Percentiles rank a stretch among this genome's conserved stretches.
Conservation (phyloP, 2,888 invertebrate species). For the Aphidius colemani region DNA sequence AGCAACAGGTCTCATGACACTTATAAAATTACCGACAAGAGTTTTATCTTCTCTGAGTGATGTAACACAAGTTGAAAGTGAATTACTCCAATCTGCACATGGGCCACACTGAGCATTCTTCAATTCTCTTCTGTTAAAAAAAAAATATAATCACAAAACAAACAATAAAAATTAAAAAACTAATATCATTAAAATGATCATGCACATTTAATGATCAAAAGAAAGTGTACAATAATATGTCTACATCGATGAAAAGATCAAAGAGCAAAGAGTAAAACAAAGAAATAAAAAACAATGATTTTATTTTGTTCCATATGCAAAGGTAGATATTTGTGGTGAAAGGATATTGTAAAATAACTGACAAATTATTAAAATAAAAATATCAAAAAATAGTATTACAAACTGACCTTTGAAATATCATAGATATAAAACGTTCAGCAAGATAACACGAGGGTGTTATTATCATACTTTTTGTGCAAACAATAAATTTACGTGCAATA, state of each 20-base stretch:
- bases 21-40: slow-evolving; percentile 43
- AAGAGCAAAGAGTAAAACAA: background rate
- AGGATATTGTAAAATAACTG: too few species aligned
- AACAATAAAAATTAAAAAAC: background rate
- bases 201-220: background rate
- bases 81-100: slow-evolving; percentile 36
- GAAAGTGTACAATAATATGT: too few species aligned
- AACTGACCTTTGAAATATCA: slow-evolving; percentile 43
- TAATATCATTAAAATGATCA: background rate
- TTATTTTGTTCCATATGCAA: slow-evolving; percentile 5
- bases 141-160: background rate
- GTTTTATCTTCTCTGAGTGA: slow-evolving; percentile 40
- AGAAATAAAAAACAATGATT: background rate
- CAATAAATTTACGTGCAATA: slow-evolving; percentile 41
- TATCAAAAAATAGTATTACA: background rate
- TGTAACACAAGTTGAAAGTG: slow-evolving; percentile 36
- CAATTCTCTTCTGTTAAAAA: slow-evolving; percentile 37
- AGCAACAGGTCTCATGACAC: slow-evolving; percentile 44
- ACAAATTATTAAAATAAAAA: too few species aligned
- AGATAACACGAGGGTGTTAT: slow-evolving; percentile 46
- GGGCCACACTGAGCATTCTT: slow-evolving; percentile 42
- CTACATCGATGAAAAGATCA: too few species aligned
- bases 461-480: slow-evolving; percentile 44
- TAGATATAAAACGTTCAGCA: slow-evolving; percentile 41
- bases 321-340: background rate